Base-by-base conservation (phyloP, 2,113 vertebrate genomes). In the Microcebus ravelobensis region DNA sequence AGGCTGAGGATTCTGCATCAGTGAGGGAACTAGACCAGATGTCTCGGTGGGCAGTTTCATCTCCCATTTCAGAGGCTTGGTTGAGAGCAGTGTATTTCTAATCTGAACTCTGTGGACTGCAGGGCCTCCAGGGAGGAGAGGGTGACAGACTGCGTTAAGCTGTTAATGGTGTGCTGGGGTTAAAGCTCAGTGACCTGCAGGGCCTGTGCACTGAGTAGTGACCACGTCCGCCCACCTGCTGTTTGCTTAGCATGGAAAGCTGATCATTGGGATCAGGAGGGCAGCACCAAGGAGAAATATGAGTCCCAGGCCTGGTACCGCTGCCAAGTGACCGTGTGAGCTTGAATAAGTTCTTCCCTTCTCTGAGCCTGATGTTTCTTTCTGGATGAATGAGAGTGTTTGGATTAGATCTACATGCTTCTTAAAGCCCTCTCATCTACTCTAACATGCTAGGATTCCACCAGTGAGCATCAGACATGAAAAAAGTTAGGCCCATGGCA, bases 341-440 rank as follows among this genome's bases (percentile, higher is more conserved):
- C 70, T 76, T 91, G 29, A 80, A 27, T 11, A 50, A 3, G 13
- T 45, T 61, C 42, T 92, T 65, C 87, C 61, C 77, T 87, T 42
- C 88, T 97, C 74, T 87, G 88, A 87, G n/a, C 31, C 61, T 45
- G 29, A 27, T 91, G 12, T 55, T 20, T 86, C 23, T 61, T 92
- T 71, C 45, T 45, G 29, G 76, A 85, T 59, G 63, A 90, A 65
- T 0, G 0, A 86, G n/a, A 68, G 8, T 77, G 36, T 83, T 90
- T 74, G 39, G 48, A 48, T 73, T 45, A 42, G 11, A 82, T 42
- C 48, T 73, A 8, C 12, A 70, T 23, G 15, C 52, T 36, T 48
- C 29, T 52, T 48, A 42, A 93, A 20, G n/a, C 20, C 8, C 29
- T 71, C 21, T 74, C 57, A 70, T 88, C 74, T 79, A 31, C 27